Evolutionary conservation across 2,797 vertebrate genomes (phyloP).

Genomic region (Clamator glandarius): DNA sequence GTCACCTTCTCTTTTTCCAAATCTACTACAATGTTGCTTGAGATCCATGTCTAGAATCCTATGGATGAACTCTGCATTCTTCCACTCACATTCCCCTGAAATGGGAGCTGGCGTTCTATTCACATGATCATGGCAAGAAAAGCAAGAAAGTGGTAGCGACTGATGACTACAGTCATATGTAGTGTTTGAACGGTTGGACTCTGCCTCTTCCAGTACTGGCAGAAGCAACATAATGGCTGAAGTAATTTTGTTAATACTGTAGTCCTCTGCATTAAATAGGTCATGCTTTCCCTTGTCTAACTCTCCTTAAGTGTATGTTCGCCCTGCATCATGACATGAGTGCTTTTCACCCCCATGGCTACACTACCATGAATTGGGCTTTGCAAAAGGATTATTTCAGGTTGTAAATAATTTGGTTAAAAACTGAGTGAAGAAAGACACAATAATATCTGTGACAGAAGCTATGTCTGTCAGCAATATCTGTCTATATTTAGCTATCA

Average conservation of each 20-base stretch:
- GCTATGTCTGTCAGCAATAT: neutral
- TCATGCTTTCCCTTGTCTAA: neutral
- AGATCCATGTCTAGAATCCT: rapidly evolving
- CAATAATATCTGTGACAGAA: neutral
- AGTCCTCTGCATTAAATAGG: neutral
- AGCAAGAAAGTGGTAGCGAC: neutral
- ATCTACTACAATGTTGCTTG: neutral
- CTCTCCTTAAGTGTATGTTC: neutral
- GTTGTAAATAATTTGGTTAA: neutral
- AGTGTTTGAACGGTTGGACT: neutral
- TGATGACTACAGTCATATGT: neutral
- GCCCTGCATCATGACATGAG: rapidly evolving
- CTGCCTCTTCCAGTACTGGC: neutral
- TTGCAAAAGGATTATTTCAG: neutral
- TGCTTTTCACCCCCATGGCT: neutral
- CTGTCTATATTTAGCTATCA: neutral
- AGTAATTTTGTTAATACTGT: neutral
- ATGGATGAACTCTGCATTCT: neutral
- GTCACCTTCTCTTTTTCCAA: neutral
- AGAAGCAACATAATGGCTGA: neutral
- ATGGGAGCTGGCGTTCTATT: neutral
- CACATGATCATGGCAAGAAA: rapidly evolving
- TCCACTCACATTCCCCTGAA: neutral
- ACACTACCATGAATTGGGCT: neutral
- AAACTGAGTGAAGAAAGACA: neutral